Base-by-base conservation (phyloP, 2,797 vertebrate species). In the Tamandua tetradactyla region DNA sequence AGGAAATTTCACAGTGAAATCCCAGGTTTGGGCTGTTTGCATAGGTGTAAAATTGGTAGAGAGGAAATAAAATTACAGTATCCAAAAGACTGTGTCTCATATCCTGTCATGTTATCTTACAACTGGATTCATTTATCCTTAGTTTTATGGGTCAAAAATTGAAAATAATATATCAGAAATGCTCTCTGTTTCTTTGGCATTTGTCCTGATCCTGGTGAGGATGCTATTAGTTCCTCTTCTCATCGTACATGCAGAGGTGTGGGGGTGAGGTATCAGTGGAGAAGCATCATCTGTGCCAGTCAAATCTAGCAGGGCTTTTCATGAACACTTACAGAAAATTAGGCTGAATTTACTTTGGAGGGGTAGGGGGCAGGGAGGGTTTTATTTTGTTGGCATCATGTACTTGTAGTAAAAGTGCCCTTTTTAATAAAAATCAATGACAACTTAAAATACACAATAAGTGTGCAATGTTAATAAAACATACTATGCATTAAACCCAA, bases 401-500 rank as follows among this genome's bases (percentile, higher is more conserved):
- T 37, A 71, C 88, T 89, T 95, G 81, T 78, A 96, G 97, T 97
- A 97, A 97, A 98, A 97, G 37, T 95, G 95, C 94, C 42, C 96
- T 93, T 97, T 98, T 95, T 68, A 98, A 98, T 98, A 98, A 98
- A 98, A 98, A 98, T 98, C 98, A 98, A 94, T 95, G 96, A 96
- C 95, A 98, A 95, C 97, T 97, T 97, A 97, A 98, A 98, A 98
- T 92, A 94, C 35, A 96, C 96, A 96, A 94, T 97, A 97, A 98
- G 97, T 89, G 89, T 95, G 93, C 80, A 97, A 89, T 94, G 94
- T 97, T 98, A 98, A 97, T 98, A 98, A 98, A 98, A 96, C 88
- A 96, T 93, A 96, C 72, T 92, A 9, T 90, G 87, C 94, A 93
- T 96, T 97, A 98, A 97, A 97, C 97, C 94, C 96, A 97, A 89